Base-by-base conservation (phyloP, 2,113 vertebrate genomes). In the Aix galericulata region DNA sequence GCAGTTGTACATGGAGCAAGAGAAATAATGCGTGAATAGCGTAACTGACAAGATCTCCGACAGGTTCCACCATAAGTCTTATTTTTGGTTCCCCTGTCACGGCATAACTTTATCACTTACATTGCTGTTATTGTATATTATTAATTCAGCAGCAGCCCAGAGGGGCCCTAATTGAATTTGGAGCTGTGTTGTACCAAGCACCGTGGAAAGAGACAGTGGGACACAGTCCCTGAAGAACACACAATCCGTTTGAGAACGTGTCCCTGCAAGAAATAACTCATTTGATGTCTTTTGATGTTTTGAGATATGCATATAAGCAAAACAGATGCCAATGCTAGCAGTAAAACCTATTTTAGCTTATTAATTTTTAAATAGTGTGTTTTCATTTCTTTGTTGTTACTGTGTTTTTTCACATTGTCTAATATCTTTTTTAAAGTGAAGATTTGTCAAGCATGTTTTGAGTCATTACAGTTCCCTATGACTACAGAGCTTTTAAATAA, bases 171-270 rank as follows among this genome's bases (percentile, higher is more conserved):
- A 75, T 3, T 52, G 72, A 66, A 69, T 58, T n/a, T 66, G 63
- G 82, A 25, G 40, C 68, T 29, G 68, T 0, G 6, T 56, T 52
- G 82, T 89, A 62, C 82, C 62, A 62, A 53, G 77, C 58, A 14
- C 72, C 0, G 3, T 15, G 69, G 34, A 66, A 62, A 62, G 6
- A 62, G 11, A 9, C 73, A 75, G 34, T 36, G 44, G 56, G 44
- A 66, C 3, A 2, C 27, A 21, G 42, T 25, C 42, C 34, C 60
- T 34, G 81, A 26, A 55, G 48, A 74, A 55, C 50, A 44, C 71
- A 9, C 6, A 1, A 32, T 40, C 3, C 1, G 83, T 42, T 38
- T 0, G 1, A 36, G 26, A 59, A 52, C 0, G 1, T 11, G 21
- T 50, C 38, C 56, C 76, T 18, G 66, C n/a, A 4, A 9, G 34